Conservation (phyloP, 2,113 vertebrate genomes). For the Sigmodon hispidus region DNA sequence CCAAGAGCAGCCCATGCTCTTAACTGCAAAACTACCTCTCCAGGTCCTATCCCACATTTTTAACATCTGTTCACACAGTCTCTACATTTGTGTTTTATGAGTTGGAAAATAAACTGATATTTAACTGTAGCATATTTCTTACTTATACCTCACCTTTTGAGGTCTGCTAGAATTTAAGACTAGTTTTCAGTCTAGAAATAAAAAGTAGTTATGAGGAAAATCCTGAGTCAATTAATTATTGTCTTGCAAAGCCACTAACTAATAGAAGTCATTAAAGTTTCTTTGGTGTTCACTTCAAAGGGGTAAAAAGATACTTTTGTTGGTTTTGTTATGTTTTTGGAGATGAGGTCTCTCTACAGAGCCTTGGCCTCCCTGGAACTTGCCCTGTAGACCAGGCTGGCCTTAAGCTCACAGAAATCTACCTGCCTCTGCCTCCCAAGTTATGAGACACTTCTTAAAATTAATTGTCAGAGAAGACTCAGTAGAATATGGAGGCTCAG, state of each 20-base stretch:
- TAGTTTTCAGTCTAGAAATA: not conserved
- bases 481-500: not conserved
- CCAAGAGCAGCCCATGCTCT: not conserved
- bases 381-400: not conserved
- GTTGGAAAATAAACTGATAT: not conserved
- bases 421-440: not conserved
- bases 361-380: not conserved
- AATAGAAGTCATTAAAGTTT: not conserved
- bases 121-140: not conserved
- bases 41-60: not conserved
- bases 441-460: not conserved
- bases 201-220: not conserved
- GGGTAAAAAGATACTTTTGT: not conserved
- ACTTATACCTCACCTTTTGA: not conserved
- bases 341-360: not conserved
- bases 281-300: not conserved
- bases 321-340: not conserved
- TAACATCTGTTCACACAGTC: not conserved
- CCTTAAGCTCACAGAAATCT: not conserved
- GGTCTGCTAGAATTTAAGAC: not conserved
- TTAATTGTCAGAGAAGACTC: not conserved
- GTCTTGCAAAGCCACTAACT: not conserved
- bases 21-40: not conserved
- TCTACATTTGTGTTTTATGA: not conserved
- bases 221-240: not conserved